Percentiles rank a stretch among this genome's conserved stretches.
Conservation (phyloP, 2,888 invertebrate species). For the Zhuqinia jingwanae region DNA sequence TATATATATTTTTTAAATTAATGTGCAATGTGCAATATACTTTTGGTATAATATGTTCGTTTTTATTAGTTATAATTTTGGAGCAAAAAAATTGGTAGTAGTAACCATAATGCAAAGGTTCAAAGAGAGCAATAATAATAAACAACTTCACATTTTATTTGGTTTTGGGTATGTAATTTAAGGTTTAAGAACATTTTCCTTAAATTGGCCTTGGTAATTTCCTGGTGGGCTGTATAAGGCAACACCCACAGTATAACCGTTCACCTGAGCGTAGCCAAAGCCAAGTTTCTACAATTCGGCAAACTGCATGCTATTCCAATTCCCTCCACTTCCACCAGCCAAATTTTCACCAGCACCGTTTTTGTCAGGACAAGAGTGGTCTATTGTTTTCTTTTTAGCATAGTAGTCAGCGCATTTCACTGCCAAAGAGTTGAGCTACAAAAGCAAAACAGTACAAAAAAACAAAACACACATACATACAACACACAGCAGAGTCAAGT, state of each 20-base stretch:
- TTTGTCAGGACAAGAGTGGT: conserved; percentile 47
- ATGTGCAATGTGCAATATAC: no score
- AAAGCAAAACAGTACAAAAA: neutral
- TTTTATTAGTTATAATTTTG: no score
- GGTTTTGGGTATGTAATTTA: neutral
- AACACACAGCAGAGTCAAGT: neutral
- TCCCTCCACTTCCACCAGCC: conserved; percentile 41
- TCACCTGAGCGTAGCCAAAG: conserved; percentile 33
- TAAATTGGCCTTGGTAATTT: conserved; percentile 50
- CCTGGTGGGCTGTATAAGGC: conserved; percentile 57
- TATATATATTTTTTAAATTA: no score
- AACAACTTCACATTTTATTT: no score
- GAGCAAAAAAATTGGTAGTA: no score
- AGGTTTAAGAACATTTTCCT: conserved; percentile 51
- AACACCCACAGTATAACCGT: conserved; percentile 34
- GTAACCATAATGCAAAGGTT: no score
- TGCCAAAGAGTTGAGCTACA: conserved; percentile 45
- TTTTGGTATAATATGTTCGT: no score
- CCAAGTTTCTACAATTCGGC: conserved; percentile 47
- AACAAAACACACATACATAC: neutral
- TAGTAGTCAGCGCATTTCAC: conserved; percentile 56
- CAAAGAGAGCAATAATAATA: no score
- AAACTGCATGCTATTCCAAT: conserved; percentile 46
- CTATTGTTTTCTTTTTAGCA: conserved; percentile 28
- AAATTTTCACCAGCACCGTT: conserved; percentile 52